phyloP scores from a whole-genome alignment of 2,113 vertebrate genomes.

The Anarrhichthys ocellatus region DNA sequence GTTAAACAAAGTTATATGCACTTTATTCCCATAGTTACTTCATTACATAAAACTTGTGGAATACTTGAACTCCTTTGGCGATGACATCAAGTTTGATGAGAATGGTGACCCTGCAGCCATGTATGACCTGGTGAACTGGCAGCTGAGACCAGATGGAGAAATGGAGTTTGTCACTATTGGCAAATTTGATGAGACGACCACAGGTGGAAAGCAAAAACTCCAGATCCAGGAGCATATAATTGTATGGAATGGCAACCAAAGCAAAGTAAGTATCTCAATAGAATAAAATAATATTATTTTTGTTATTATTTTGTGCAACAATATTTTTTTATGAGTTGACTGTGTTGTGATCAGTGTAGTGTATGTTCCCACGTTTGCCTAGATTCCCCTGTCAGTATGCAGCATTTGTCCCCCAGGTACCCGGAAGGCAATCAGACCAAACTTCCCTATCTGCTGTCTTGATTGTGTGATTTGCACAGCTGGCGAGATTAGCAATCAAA shows the following conservation, averaged over 20 bases:
- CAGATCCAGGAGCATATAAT: slow-evolving; percentile 73
- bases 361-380: slow-evolving; percentile 20
- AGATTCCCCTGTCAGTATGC: slow-evolving; percentile 83
- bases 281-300: background rate
- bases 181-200: slow-evolving; percentile 78
- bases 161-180: slow-evolving; percentile 81
- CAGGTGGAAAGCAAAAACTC: slow-evolving; percentile 60
- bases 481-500: slow-evolving; percentile 85
- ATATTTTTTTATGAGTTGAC: background rate
- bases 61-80: slow-evolving; percentile 76
- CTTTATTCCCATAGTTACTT: slow-evolving; percentile 72
- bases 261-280: slow-evolving; percentile 53
- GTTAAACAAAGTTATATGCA: background rate
- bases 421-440: slow-evolving; percentile 80
- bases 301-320: background rate
- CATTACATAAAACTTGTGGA: slow-evolving; percentile 80
- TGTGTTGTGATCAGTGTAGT: slow-evolving; percentile 27
- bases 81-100: slow-evolving; percentile 82
- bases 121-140: slow-evolving; percentile 86
- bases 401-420: slow-evolving; percentile 82
- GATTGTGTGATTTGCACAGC: slow-evolving; percentile 85
- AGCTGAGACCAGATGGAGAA: slow-evolving; percentile 66
- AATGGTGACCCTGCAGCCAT: slow-evolving; percentile 84
- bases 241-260: slow-evolving; percentile 70
- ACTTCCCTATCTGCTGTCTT: slow-evolving; percentile 85